These are phyloP conservation scores for Bemisia tabaci DNA, from an alignment of 1,140 invertebrate genomes.

Conservation along the genomic window DNA sequence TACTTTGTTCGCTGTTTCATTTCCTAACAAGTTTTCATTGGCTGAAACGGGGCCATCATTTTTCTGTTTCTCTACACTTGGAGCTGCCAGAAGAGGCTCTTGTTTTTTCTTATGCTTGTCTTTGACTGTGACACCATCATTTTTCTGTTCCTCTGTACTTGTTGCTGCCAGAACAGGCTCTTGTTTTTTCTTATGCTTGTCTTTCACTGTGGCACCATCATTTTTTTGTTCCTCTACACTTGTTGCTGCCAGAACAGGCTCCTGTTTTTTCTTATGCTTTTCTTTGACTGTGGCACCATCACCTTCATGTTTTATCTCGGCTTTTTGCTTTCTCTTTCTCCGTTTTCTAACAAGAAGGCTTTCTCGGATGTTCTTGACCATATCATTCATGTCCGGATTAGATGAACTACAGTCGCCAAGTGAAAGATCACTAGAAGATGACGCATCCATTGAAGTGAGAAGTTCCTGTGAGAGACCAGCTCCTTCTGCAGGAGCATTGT, in stretches of 20 bases:
- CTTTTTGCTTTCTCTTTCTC: neutral
- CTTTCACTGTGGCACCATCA: neutral
- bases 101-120: conserved; percentile 13
- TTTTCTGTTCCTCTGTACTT: conserved; percentile 8
- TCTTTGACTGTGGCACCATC: too few species aligned
- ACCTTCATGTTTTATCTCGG: neutral
- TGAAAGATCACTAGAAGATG: too few species aligned
- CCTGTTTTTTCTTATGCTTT: neutral
- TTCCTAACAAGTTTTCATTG: too few species aligned
- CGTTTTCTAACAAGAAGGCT: conserved; percentile 1
- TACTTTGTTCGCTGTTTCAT: too few species aligned
- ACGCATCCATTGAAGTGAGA: too few species aligned
- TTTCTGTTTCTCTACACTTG: conserved; percentile 6
- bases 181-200: neutral
- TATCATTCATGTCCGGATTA: too few species aligned
- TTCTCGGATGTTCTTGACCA: too few species aligned
- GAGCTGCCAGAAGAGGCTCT: too few species aligned
- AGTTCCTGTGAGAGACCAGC: too few species aligned
- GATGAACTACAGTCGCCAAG: too few species aligned
- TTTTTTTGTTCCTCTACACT: conserved; percentile 5
- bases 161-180: too few species aligned
- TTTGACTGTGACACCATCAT: conserved; percentile 14
- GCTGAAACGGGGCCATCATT: conserved; percentile 15
- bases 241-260: neutral
- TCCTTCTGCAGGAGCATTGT: too few species aligned